Percentiles rank a stretch among this genome's conserved stretches.
These are phyloP conservation scores for Bubalus kerabau DNA, from an alignment of 2,113 vertebrate species.

Conservation along the genomic window DNA sequence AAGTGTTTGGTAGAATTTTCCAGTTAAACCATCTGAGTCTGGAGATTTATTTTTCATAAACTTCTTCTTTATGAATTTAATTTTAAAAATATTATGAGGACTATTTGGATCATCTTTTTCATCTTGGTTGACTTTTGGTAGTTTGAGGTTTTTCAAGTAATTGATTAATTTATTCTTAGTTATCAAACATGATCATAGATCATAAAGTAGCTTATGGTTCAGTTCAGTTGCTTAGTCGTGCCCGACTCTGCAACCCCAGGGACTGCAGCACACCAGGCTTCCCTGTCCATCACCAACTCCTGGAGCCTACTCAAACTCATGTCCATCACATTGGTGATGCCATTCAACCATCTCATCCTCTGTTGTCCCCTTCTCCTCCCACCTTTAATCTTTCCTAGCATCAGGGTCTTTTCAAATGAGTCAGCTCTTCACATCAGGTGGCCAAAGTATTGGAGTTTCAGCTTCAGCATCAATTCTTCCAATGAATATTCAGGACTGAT, in stretches of 20 bases:
- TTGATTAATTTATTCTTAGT: neutral
- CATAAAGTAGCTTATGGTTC: neutral
- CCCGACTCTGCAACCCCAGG: neutral
- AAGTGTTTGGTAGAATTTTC: neutral
- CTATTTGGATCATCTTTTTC: neutral
- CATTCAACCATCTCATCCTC: neutral
- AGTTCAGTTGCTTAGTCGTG: rapidly evolving
- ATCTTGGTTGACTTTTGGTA: neutral
- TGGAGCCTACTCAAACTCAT: neutral
- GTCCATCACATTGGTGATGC: neutral
- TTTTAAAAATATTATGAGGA: neutral
- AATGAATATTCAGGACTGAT: neutral
- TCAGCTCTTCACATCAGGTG: neutral
- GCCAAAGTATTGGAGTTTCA: neutral
- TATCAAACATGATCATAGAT: neutral
- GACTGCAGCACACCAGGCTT: neutral
- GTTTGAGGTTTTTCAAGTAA: neutral
- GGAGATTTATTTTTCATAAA: neutral
- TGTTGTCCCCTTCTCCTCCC: neutral
- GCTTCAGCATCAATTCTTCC: neutral
- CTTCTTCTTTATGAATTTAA: neutral
- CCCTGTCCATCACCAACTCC: neutral
- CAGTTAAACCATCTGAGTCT: neutral
- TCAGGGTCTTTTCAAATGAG: neutral
- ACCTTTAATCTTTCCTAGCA: neutral